These are phyloP conservation scores for Limenitis camilla DNA, from an alignment of 2,888 invertebrate species.

Conservation along the genomic window DNA sequence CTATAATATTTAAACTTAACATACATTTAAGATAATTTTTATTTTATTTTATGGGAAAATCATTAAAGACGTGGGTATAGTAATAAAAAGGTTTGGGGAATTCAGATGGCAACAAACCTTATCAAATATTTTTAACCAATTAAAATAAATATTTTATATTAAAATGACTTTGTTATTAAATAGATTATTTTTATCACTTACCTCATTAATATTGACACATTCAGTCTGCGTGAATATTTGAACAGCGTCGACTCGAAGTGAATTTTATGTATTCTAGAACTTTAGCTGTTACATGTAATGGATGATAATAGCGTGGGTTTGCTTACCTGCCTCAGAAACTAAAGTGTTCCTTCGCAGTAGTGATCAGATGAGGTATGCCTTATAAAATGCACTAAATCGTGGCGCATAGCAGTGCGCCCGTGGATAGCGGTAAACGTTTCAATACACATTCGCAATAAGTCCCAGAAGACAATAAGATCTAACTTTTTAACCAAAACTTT, in stretches of 20 bases:
- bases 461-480: slow-evolving; percentile 52
- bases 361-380: slow-evolving; percentile 86
- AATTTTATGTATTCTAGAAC: neutral
- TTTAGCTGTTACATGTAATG: neutral
- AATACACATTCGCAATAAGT: slow-evolving; percentile 73
- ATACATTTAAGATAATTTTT: no score
- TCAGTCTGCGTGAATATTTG: neutral
- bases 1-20: no score
- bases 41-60: no score
- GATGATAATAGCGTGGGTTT: neutral
- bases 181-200: slow-evolving; percentile 6
- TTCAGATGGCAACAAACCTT: no score
- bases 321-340: slow-evolving; percentile 33
- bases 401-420: slow-evolving; percentile 85
- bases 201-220: slow-evolving; percentile 7
- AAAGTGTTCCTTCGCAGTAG: slow-evolving; percentile 80
- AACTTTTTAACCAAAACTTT: slow-evolving; percentile 61
- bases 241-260: neutral
- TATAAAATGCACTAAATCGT: slow-evolving; percentile 82
- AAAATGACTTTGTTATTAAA: neutral
- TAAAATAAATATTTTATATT: neutral
- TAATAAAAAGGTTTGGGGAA: no score
- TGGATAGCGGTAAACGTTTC: slow-evolving; percentile 73
- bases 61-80: no score
- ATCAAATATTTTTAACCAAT: no score